These are phyloP conservation scores for Manis pentadactyla DNA, from an alignment of 2,797 vertebrate genomes.

Conservation along the genomic window DNA sequence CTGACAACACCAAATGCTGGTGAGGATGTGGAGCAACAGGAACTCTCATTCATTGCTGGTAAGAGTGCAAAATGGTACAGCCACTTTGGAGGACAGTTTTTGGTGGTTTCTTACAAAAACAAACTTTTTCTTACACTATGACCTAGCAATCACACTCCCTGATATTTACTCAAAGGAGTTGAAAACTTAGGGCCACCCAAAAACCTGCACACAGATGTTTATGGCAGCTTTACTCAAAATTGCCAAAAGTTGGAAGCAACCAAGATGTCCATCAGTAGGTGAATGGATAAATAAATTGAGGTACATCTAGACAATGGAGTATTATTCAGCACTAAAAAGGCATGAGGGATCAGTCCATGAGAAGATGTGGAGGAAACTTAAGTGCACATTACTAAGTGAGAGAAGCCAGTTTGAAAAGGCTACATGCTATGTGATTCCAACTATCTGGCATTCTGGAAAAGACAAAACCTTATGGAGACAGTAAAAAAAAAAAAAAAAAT, in stretches of 20 bases:
- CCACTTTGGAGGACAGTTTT: neutral
- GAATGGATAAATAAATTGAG: neutral
- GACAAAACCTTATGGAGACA: neutral
- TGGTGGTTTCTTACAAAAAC: neutral
- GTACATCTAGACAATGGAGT: neutral
- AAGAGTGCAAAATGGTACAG: neutral
- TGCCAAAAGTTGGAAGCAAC: neutral
- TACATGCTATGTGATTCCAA: neutral
- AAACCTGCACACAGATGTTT: neutral
- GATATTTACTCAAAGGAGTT: neutral
- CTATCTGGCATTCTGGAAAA: neutral
- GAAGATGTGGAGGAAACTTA: neutral
- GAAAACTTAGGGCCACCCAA: neutral
- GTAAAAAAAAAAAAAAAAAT: neutral
- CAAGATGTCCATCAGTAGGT: neutral
- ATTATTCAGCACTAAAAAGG: neutral
- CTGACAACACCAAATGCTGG: too few species aligned
- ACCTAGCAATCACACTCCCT: neutral
- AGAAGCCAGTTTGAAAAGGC: neutral
- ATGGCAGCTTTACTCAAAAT: neutral
- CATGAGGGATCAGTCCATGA: neutral
- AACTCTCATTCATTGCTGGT: neutral
- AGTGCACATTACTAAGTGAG: neutral
- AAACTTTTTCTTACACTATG: neutral
- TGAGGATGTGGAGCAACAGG: neutral